phyloP scores from a whole-genome alignment of 2,797 vertebrate genomes.

The Spea hammondii region DNA sequence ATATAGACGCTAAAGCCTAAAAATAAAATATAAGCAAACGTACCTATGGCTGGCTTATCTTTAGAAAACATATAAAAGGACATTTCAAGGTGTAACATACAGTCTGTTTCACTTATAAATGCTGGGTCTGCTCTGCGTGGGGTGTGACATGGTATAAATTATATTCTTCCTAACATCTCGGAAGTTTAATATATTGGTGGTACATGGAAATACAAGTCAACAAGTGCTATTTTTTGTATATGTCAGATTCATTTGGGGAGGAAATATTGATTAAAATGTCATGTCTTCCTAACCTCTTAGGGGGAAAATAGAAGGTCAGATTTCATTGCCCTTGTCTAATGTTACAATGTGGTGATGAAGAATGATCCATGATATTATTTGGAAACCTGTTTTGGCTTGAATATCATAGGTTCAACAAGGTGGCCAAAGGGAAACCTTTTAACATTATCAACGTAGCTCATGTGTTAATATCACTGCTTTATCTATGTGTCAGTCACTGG shows the following conservation, averaged over 20 bases:
- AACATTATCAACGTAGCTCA: neutral
- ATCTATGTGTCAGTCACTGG: too few species aligned
- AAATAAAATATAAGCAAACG: too few species aligned
- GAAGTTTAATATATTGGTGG: neutral
- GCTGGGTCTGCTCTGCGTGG: too few species aligned
- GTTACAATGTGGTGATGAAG: neutral
- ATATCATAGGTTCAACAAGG: neutral
- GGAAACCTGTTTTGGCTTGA: neutral
- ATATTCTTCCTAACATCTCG: neutral
- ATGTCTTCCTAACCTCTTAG: slow-evolving; percentile 8
- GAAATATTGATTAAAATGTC: slow-evolving; percentile 7
- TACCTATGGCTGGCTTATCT: too few species aligned
- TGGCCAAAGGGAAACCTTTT: neutral
- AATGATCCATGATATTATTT: too few species aligned
- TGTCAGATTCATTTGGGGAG: slow-evolving; percentile 22
- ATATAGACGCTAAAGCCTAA: too few species aligned
- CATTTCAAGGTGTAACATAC: too few species aligned
- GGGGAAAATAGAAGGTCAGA: neutral
- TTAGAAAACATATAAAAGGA: too few species aligned
- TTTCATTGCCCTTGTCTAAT: neutral
- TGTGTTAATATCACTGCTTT: too few species aligned
- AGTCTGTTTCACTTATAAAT: too few species aligned
- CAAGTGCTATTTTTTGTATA: slow-evolving; percentile 1
- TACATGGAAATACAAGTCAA: neutral
- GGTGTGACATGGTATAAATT: neutral